These are phyloP conservation scores for Protobothrops flavoviridis DNA, from an alignment of 2,113 vertebrate species.

Conservation along the genomic window DNA sequence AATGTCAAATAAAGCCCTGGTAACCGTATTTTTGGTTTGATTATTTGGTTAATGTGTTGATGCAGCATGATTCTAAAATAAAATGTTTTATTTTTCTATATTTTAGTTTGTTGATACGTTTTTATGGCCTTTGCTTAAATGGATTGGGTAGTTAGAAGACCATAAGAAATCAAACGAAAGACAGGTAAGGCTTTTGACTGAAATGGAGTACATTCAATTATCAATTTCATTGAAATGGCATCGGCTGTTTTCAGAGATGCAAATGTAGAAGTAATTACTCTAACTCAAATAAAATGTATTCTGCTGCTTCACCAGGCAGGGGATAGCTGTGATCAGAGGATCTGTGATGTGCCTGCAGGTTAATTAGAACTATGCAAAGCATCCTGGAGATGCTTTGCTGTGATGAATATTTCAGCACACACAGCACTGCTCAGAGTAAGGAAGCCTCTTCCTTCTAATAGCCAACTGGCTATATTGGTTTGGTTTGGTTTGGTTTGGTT, in stretches of 20 bases:
- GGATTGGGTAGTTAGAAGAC: background rate
- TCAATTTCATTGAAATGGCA: background rate
- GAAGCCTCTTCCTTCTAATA: background rate
- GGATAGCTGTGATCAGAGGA: background rate
- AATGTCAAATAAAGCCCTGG: conserved; percentile 74
- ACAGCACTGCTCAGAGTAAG: background rate
- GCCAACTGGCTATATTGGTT: background rate
- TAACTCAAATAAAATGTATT: background rate
- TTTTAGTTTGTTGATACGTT: background rate
- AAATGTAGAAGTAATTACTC: background rate
- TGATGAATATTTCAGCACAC: background rate
- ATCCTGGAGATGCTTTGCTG: background rate
- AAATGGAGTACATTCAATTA: background rate
- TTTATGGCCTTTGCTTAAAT: background rate
- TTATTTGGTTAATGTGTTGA: conserved; percentile 3
- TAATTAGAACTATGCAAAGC: background rate
- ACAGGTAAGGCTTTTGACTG: background rate
- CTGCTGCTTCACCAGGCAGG: background rate
- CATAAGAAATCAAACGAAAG: background rate
- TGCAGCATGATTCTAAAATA: background rate
- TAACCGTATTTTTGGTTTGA: conserved; percentile 53
- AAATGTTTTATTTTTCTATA: background rate
- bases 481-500: background rate
- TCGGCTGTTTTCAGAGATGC: background rate
- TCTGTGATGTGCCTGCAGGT: background rate